Evolutionary conservation across 2,888 invertebrate genomes (phyloP).

Genomic region (Stictocephala bisonia): DNA sequence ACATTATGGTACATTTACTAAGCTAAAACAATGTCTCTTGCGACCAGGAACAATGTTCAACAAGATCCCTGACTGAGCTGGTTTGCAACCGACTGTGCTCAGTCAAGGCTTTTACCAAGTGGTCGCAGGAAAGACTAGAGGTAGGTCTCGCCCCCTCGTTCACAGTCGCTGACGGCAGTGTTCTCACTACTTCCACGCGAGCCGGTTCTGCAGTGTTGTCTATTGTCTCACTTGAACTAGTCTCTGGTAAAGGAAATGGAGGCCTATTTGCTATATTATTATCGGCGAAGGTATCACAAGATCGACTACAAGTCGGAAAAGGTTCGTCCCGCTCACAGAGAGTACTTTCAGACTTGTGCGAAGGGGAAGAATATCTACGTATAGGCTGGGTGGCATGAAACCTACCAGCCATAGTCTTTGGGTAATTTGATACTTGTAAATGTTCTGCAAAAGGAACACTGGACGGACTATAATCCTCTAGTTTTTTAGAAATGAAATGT

Average conservation of each 20-base stretch:
- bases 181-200: too few relatives aligned
- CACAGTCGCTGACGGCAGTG: background rate
- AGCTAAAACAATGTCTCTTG: conserved; percentile 57
- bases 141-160: conserved; percentile 46
- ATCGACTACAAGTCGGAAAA: conserved; percentile 20
- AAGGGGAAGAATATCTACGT: conserved; percentile 39
- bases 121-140: conserved; percentile 55
- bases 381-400: conserved; percentile 30
- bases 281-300: conserved; percentile 35
- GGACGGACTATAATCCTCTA: conserved; percentile 42
- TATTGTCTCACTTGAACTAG: background rate
- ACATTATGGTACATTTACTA: background rate
- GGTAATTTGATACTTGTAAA: conserved; percentile 44
- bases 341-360: background rate
- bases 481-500: too few relatives aligned
- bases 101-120: conserved; percentile 55
- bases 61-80: conserved; percentile 48
- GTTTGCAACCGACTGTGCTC: conserved; percentile 46
- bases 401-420: conserved; percentile 41
- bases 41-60: conserved; percentile 55
- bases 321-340: background rate
- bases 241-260: conserved; percentile 38
- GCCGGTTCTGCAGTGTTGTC: background rate
- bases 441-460: conserved; percentile 48
- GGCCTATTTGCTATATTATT: conserved; percentile 22